Conservation (phyloP, 2,888 invertebrate species). For the Pemphredon lugubris region DNA sequence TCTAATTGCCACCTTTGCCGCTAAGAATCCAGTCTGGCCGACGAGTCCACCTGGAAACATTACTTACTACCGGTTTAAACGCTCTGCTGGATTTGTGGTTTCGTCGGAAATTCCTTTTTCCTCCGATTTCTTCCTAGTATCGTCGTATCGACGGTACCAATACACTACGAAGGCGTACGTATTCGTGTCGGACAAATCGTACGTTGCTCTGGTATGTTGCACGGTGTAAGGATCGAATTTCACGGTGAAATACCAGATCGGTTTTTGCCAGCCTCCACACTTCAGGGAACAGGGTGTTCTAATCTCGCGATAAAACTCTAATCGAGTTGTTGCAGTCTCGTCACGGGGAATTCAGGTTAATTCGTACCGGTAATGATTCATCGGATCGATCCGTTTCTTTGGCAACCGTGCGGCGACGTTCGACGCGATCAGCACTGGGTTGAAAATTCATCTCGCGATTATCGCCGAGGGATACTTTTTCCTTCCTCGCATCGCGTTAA, state of each 20-base stretch:
- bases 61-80: conserved; percentile 18
- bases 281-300: conserved; percentile 14
- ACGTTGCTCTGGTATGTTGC: conserved; percentile 28
- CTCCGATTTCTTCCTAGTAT: neutral
- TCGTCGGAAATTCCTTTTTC: conserved; percentile 7
- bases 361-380: conserved; percentile 17
- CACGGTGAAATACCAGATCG: conserved; percentile 26
- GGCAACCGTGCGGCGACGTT: neutral
- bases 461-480: too few relatives aligned
- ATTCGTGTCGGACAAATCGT: conserved; percentile 7
- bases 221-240: conserved; percentile 37
- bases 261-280: conserved; percentile 22
- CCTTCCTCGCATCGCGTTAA: too few relatives aligned
- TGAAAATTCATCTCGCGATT: too few relatives aligned
- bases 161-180: neutral
- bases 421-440: too few relatives aligned
- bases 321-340: conserved; percentile 3
- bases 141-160: conserved; percentile 11
- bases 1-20: conserved; percentile 53
- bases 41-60: conserved; percentile 34
- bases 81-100: conserved; percentile 25
- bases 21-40: conserved; percentile 23
- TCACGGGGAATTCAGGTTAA: conserved; percentile 16
- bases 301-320: conserved; percentile 22
- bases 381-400: conserved; percentile 7